Evolutionary conservation across 1,140 invertebrate species (phyloP).

Genomic region (Drusus annulatus): DNA sequence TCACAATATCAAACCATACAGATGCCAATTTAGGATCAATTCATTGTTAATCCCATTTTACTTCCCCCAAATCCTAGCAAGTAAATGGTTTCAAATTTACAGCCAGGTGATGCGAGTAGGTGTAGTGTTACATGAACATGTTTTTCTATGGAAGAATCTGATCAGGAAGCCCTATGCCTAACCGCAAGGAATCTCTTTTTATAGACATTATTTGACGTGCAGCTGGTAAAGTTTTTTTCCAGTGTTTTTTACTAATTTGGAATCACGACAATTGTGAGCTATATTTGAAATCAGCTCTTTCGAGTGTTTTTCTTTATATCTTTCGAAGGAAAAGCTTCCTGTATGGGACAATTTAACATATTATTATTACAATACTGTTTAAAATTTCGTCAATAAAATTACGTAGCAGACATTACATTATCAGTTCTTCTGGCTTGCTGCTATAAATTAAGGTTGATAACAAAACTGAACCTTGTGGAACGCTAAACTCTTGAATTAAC

Average conservation of each 20-base stretch:
- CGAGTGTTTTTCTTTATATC: too few relatives aligned
- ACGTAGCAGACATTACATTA: too few relatives aligned
- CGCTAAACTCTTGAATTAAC: too few relatives aligned
- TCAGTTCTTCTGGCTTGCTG: too few relatives aligned
- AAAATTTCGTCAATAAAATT: too few relatives aligned
- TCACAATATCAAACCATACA: neutral
- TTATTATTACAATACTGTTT: too few relatives aligned
- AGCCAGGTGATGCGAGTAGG: neutral
- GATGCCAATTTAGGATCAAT: conserved; percentile 7
- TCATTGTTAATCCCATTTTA: neutral
- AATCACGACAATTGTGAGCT: too few relatives aligned
- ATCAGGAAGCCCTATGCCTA: conserved; percentile 1
- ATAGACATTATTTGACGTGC: neutral
- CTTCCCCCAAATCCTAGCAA: neutral
- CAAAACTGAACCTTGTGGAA: too few relatives aligned
- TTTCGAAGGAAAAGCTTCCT: too few relatives aligned
- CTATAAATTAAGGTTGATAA: too few relatives aligned
- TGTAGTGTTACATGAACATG: conserved; percentile 4
- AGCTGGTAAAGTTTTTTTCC: neutral
- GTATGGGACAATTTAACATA: too few relatives aligned
- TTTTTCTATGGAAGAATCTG: neutral
- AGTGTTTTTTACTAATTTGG: neutral
- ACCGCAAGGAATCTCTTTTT: neutral
- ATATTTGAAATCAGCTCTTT: too few relatives aligned
- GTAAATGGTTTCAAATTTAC: neutral